Evolutionary conservation across 2,113 vertebrate genomes (phyloP).

Genomic region (Ondatra zibethicus): DNA sequence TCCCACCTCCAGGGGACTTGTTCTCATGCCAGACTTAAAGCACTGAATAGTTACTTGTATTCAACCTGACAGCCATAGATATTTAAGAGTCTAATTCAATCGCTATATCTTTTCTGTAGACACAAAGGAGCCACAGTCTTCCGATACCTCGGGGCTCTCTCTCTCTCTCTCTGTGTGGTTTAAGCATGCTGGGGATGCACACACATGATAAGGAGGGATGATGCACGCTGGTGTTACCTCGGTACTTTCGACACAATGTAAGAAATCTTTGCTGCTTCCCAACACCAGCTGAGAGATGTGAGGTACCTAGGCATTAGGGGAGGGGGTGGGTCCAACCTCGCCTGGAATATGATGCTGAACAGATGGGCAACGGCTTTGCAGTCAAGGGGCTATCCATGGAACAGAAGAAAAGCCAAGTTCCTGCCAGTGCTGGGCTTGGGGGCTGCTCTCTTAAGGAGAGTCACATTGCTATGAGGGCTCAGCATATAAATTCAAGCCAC

Average conservation of each 20-base stretch:
- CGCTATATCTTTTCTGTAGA: slow-evolving; percentile 50
- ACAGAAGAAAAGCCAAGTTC: slow-evolving; percentile 40
- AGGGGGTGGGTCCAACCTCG: neutral
- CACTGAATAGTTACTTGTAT: slow-evolving; percentile 54
- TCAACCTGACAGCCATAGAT: slow-evolving; percentile 65
- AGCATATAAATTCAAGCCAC: neutral
- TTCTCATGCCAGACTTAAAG: slow-evolving; percentile 57
- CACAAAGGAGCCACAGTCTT: slow-evolving; percentile 48
- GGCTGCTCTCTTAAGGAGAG: neutral
- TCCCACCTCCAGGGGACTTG: slow-evolving; percentile 61
- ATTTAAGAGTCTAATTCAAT: slow-evolving; percentile 68
- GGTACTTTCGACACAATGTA: neutral
- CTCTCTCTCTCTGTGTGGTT: neutral
- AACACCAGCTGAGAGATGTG: neutral
- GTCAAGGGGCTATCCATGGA: slow-evolving; percentile 16
- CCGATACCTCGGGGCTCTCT: neutral
- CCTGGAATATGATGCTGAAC: neutral
- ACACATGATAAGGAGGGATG: neutral
- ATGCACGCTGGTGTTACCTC: neutral
- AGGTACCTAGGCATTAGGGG: neutral
- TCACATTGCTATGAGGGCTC: neutral
- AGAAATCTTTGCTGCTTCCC: neutral
- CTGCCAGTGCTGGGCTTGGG: neutral
- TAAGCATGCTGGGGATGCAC: neutral
- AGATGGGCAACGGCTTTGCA: slow-evolving; percentile 41